Conservation (phyloP, 2,797 vertebrate genomes). For the Xenentodon cancila region DNA sequence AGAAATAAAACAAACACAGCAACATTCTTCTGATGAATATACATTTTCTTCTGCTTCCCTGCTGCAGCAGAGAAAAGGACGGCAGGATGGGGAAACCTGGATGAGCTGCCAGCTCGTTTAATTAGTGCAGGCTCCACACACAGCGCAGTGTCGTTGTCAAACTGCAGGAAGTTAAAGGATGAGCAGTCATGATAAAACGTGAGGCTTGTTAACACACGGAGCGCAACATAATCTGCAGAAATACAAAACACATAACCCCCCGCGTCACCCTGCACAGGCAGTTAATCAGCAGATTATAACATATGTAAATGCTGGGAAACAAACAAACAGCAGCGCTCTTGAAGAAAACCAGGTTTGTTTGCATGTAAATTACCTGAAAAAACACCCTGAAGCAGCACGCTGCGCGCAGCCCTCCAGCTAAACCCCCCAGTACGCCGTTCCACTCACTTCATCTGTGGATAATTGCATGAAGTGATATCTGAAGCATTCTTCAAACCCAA, state of each 20-base stretch:
- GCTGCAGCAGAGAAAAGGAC: constrained; percentile 31
- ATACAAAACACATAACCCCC: not conserved
- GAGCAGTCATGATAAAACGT: constrained; percentile 24
- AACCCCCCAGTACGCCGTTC: not conserved
- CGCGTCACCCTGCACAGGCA: constrained; percentile 1
- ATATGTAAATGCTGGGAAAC: constrained; percentile 25
- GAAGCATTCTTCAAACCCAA: too few species aligned
- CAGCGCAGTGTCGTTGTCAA: constrained; percentile 34
- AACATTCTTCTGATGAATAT: constrained; percentile 40
- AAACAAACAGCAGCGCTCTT: constrained; percentile 16
- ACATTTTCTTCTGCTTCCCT: constrained; percentile 6
- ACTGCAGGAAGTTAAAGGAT: constrained; percentile 41
- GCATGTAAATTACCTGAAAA: constrained; percentile 13
- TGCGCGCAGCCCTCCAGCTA: not conserved
- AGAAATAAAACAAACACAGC: constrained; percentile 11
- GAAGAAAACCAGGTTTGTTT: constrained; percentile 26
- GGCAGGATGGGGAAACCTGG: constrained; percentile 51
- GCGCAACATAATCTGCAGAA: constrained; percentile 9
- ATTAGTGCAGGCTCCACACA: constrained; percentile 49
- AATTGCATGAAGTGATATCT: constrained; percentile 5
- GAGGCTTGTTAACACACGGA: constrained; percentile 30
- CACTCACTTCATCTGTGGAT: not conserved
- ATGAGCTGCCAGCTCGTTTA: constrained; percentile 58
- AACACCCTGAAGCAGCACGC: not conserved
- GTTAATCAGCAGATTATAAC: constrained; percentile 21